phyloP scores from a whole-genome alignment of 2,113 vertebrate species.

The Petaurus breviceps region DNA sequence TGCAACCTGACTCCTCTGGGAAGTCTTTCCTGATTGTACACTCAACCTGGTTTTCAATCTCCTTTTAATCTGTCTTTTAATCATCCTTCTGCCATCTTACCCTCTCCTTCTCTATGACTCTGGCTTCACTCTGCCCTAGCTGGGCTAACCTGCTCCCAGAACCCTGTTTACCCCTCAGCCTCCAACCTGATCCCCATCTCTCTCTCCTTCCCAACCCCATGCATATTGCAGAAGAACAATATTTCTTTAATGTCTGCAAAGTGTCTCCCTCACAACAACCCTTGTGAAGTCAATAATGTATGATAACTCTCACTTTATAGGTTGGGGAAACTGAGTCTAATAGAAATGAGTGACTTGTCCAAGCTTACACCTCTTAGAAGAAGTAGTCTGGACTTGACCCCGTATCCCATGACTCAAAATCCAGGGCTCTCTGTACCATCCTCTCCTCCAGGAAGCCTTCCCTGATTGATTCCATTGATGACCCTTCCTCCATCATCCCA shows the following conservation, averaged over 20 bases:
- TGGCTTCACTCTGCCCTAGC: not conserved
- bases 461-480: not conserved
- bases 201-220: not conserved
- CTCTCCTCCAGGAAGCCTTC: conserved; percentile 12
- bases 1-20: not conserved
- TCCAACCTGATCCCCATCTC: not conserved
- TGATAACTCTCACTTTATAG: not conserved
- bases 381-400: not conserved
- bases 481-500: not conserved
- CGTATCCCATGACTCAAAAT: not conserved
- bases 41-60: not conserved
- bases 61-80: not conserved
- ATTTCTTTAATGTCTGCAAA: not conserved
- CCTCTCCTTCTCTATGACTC: not conserved
- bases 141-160: not conserved
- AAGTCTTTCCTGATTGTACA: not conserved
- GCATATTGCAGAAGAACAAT: not conserved
- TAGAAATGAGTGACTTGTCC: not conserved
- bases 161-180: not conserved
- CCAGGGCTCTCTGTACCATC: not conserved
- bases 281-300: not conserved
- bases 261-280: not conserved
- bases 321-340: not conserved
- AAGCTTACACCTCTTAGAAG: not conserved
- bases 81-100: not conserved